Evolutionary conservation across 2,113 vertebrate species (phyloP).

Genomic region (Grantiella picta): DNA sequence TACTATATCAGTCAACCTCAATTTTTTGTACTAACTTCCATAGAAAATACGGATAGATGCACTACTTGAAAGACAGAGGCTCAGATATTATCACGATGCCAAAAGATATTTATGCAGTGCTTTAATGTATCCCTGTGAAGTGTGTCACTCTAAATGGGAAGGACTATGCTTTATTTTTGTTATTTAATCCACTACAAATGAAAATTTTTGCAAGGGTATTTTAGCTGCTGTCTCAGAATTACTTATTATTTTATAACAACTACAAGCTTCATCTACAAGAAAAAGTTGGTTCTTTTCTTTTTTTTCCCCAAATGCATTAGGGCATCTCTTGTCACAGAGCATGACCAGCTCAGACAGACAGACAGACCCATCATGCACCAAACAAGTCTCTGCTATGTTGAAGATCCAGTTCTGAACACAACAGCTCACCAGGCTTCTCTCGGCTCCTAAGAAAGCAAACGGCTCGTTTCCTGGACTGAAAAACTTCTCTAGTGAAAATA

Average conservation of each 20-base stretch:
- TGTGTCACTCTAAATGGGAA: background rate
- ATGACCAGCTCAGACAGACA: background rate
- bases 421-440: background rate
- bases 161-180: background rate
- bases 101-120: background rate
- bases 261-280: background rate
- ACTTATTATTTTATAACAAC: background rate
- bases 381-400: background rate
- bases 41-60: background rate
- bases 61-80: background rate
- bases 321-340: background rate
- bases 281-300: background rate
- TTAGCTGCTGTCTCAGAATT: background rate
- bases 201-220: background rate
- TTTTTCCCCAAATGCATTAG: background rate
- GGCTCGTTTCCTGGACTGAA: background rate
- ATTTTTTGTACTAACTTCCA: background rate
- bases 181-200: background rate
- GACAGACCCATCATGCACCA: rapidly evolving
- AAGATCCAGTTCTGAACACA: background rate
- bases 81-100: background rate
- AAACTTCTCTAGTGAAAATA: background rate
- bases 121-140: background rate
- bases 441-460: background rate
- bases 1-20: background rate